These are phyloP conservation scores for Mormoops blainvillei DNA, from an alignment of 2,113 vertebrate species.

Conservation along the genomic window DNA sequence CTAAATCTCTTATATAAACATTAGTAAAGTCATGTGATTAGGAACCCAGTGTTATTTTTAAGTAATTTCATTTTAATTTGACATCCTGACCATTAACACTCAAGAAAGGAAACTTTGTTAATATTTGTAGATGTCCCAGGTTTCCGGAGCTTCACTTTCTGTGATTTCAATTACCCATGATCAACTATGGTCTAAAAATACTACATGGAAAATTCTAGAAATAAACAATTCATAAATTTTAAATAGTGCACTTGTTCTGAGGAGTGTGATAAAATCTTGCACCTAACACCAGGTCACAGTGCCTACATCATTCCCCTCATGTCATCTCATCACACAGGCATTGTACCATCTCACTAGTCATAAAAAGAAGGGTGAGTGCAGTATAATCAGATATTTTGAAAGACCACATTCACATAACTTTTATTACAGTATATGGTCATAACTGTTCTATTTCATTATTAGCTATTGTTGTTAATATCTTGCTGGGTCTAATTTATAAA, in stretches of 20 bases:
- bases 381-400: background rate
- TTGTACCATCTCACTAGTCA: background rate
- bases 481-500: background rate
- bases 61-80: conserved; percentile 16
- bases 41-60: background rate
- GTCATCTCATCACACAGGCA: background rate
- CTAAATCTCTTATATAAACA: conserved; percentile 14
- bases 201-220: background rate
- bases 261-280: background rate
- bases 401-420: background rate
- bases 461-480: background rate
- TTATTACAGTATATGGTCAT: background rate
- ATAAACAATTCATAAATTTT: background rate
- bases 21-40: background rate
- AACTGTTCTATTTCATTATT: background rate
- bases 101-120: background rate
- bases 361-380: background rate
- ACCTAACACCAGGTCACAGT: background rate
- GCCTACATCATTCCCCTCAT: background rate
- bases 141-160: background rate
- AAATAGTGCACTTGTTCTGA: background rate
- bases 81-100: background rate
- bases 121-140: background rate
- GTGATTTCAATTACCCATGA: background rate
- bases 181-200: background rate